Conservation (phyloP, 1,140 invertebrate species). For the Brachionus calyciflorus region DNA sequence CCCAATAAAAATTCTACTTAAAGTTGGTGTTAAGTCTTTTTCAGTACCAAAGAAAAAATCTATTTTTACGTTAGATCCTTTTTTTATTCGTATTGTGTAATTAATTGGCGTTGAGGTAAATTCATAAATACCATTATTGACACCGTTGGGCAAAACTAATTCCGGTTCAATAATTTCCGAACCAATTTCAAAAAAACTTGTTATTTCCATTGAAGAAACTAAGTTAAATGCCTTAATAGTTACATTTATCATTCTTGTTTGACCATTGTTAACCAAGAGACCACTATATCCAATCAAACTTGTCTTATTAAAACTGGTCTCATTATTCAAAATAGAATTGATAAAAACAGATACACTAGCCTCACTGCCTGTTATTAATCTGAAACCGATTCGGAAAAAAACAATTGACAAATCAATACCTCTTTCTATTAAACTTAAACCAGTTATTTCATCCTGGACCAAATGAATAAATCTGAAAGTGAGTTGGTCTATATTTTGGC, state of each 20-base stretch:
- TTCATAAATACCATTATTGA: background rate
- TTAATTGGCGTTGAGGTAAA: background rate
- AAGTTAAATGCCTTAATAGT: slow-evolving; percentile 6
- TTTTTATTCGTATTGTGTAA: slow-evolving; percentile 2
- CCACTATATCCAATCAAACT: slow-evolving; percentile 7
- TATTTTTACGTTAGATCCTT: slow-evolving; percentile 9
- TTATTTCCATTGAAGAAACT: background rate
- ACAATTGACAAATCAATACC: background rate
- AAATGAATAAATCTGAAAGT: background rate
- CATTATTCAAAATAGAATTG: background rate
- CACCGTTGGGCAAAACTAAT: background rate
- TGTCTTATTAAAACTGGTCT: background rate
- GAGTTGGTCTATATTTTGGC: background rate
- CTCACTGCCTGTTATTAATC: background rate
- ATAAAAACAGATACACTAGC: background rate
- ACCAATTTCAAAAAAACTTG: slow-evolving; percentile 28
- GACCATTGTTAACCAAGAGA: background rate
- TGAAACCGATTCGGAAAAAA: slow-evolving; percentile 7
- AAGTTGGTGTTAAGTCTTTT: background rate
- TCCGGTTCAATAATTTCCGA: background rate
- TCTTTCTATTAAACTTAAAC: background rate
- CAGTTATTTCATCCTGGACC: background rate
- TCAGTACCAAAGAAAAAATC: background rate
- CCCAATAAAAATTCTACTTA: background rate
- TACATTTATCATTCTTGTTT: background rate